Percentiles rank a stretch among this genome's conserved stretches.
Conservation (phyloP, 1,140 invertebrate genomes). For the Lepidurus apus region DNA sequence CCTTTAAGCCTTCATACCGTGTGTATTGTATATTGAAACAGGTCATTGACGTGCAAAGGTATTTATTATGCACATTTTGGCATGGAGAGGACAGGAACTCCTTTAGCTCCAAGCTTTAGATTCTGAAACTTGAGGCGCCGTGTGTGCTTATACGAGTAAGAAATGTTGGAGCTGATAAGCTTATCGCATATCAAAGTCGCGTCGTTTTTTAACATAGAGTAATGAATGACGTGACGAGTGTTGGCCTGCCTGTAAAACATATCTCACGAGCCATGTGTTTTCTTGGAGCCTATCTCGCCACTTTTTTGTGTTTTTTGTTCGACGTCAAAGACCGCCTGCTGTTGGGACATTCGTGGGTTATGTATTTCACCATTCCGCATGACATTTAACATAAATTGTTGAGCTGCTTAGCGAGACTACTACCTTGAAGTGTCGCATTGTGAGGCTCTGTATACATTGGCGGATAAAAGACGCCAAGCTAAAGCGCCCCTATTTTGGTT, state of each 20-base stretch:
- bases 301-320: neutral
- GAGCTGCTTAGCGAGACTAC: neutral
- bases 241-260: slow-evolving; percentile 14
- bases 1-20: too few species aligned
- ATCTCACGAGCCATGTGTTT: slow-evolving; percentile 21
- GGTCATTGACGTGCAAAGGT: too few species aligned
- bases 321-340: neutral
- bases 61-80: too few species aligned
- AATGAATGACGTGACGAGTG: slow-evolving; percentile 21
- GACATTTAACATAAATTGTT: neutral
- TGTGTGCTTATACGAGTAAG: too few species aligned
- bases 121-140: too few species aligned
- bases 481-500: too few species aligned
- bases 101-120: too few species aligned
- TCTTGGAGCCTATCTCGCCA: neutral
- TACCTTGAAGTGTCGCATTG: too few species aligned
- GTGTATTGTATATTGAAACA: too few species aligned
- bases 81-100: too few species aligned
- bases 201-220: neutral
- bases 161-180: neutral
- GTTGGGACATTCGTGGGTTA: neutral
- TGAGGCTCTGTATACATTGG: too few species aligned
- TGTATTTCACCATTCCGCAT: slow-evolving; percentile 1
- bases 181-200: neutral
- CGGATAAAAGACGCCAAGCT: too few species aligned